These are phyloP conservation scores for Pantherophis alleghaniensis DNA, from an alignment of 2,797 vertebrate genomes.

Conservation along the genomic window DNA sequence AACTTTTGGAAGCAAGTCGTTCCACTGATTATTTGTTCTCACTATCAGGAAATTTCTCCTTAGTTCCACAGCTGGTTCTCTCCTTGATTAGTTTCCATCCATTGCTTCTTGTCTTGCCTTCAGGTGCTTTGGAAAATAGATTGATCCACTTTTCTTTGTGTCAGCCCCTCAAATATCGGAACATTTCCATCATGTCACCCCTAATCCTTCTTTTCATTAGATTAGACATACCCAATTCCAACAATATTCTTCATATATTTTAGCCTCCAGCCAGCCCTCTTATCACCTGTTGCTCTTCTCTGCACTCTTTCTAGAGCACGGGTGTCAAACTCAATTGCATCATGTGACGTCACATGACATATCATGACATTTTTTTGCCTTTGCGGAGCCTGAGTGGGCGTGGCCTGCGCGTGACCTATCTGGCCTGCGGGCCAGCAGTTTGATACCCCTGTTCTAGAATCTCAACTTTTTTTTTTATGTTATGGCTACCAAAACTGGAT, in stretches of 20 bases:
- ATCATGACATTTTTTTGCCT: too few species aligned
- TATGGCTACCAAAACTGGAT: neutral
- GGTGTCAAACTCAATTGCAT: too few species aligned
- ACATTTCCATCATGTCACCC: neutral
- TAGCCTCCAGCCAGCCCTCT: neutral
- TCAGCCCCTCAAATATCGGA: neutral
- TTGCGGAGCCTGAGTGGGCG: too few species aligned
- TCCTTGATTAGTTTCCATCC: neutral
- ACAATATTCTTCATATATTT: too few species aligned
- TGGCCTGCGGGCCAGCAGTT: rapidly evolving
- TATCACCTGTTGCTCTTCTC: neutral
- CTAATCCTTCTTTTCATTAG: neutral
- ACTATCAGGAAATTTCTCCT: neutral
- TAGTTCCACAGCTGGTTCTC: neutral
- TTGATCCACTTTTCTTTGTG: neutral
- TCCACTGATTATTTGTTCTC: neutral
- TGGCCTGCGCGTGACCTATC: too few species aligned
- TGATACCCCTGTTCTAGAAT: neutral
- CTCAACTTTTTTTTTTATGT: neutral
- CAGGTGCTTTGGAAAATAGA: neutral
- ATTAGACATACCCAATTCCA: neutral
- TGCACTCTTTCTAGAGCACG: neutral
- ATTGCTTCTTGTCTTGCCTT: neutral
- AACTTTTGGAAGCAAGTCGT: neutral
- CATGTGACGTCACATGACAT: too few species aligned